Evolutionary conservation across 2,888 invertebrate species (phyloP).

Genomic region (Lasioglossum marginatum): DNA sequence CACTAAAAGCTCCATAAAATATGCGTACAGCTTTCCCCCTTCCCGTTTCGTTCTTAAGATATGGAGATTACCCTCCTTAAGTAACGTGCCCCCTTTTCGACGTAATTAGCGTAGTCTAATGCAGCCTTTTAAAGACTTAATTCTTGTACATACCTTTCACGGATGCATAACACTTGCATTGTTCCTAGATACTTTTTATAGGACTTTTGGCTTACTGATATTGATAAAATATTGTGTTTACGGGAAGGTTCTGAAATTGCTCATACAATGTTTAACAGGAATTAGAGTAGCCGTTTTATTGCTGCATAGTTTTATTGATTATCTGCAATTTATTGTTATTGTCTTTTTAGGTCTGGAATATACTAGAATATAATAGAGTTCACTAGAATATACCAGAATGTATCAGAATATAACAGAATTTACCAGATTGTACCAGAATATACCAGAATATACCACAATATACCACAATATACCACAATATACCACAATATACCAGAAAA

Average conservation of each 20-base stretch:
- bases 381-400: too few relatives aligned
- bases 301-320: too few relatives aligned
- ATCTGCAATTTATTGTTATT: too few relatives aligned
- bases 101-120: slow-evolving; percentile 21
- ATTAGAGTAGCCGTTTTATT: too few relatives aligned
- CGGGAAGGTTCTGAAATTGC: neutral
- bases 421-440: too few relatives aligned
- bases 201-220: too few relatives aligned
- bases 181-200: neutral
- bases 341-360: too few relatives aligned
- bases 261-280: neutral
- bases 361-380: too few relatives aligned
- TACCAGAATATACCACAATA: too few relatives aligned
- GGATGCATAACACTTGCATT: neutral
- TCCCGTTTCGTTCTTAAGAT: slow-evolving; percentile 22
- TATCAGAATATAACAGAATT: too few relatives aligned
- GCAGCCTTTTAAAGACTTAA: neutral
- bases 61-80: slow-evolving; percentile 35
- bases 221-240: neutral
- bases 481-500: too few relatives aligned
- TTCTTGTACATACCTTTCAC: neutral
- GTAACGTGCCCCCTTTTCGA: slow-evolving; percentile 20
- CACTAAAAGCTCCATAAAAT: slow-evolving; percentile 42
- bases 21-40: slow-evolving; percentile 21
- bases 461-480: too few relatives aligned